Evolutionary conservation across 1,140 invertebrate genomes (phyloP).

Genomic region (Calosoma granatense): DNA sequence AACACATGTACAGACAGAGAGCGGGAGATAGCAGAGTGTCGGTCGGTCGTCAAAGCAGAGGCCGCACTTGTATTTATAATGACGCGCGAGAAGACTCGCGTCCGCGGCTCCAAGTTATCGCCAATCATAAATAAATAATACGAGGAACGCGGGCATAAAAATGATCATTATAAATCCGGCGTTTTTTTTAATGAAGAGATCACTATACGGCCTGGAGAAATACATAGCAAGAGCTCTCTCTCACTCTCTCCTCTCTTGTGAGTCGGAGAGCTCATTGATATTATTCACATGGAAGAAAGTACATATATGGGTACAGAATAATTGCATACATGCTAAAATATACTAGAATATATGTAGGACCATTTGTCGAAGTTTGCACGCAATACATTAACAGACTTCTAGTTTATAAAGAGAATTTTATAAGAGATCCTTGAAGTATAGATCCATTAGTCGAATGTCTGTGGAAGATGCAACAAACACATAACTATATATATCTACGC

Average conservation of each 20-base stretch:
- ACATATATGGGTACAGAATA: background rate
- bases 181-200: slow-evolving; percentile 6
- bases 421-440: too few species aligned
- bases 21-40: too few species aligned
- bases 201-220: background rate
- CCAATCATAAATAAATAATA: background rate
- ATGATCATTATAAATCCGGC: slow-evolving; percentile 2
- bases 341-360: background rate
- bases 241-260: background rate
- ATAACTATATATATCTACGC: background rate
- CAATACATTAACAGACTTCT: too few species aligned
- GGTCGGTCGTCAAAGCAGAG: too few species aligned
- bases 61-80: background rate
- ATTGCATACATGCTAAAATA: background rate
- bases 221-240: too few species aligned
- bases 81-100: background rate
- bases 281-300: background rate
- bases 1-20: too few species aligned
- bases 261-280: background rate
- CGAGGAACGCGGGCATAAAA: background rate
- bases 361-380: background rate
- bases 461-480: background rate
- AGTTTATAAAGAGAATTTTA: too few species aligned
- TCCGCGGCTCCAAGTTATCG: background rate
- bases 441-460: too few species aligned